Base-by-base conservation (phyloP, 2,797 vertebrate genomes). In the Rhadinocentrus ornatus region DNA sequence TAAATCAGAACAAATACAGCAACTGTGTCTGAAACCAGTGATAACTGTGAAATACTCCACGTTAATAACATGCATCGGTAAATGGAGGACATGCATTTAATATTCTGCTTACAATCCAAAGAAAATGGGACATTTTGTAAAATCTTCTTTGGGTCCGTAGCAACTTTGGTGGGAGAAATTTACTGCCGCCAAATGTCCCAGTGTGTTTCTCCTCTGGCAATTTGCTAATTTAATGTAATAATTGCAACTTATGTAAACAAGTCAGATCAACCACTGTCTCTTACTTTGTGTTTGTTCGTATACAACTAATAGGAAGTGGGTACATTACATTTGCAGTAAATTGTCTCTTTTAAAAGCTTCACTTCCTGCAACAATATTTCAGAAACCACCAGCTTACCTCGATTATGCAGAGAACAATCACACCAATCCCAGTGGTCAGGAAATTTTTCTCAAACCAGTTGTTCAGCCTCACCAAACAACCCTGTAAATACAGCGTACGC, bases 321-420 rank as follows among this genome's bases (percentile, higher is more conserved):
- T 41, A 16, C 37, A 41, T 16, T 41, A 16, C 3, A 13, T 37
- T 37, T 37, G 35, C 11, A 37, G 35, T 37, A 13, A 7, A 41
- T 5, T 41, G 37, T 16, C 37, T 41, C 37, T 16, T 41, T 41
- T 31, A 16, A 41, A 41, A 41, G 37, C 35, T 37, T 37, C 35
- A 37, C 12, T 13, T 37, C 11, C 34, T 35, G 34, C 34, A 57
- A 50, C n/a, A 37, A n/a, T 18, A 6, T 60, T 39, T 39, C 20
- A 53, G 52, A 7, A n/a, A 7, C 1, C 18, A 3, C 55, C n/a
- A 32, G 2, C 55, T 79, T 91, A 94, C 94, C 94, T 95, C 93
- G 3, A 95, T 73, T 10, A 94, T 62, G 75, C 94, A 95, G 76
- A 95, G 63, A 3, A 88, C 24, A 35, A 95, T 95, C 72, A 95